Evolutionary conservation across 1,140 invertebrate genomes (phyloP), one percentile per base, ranked within the genome.

Genomic region (Lasioglossum albipes): DNA sequence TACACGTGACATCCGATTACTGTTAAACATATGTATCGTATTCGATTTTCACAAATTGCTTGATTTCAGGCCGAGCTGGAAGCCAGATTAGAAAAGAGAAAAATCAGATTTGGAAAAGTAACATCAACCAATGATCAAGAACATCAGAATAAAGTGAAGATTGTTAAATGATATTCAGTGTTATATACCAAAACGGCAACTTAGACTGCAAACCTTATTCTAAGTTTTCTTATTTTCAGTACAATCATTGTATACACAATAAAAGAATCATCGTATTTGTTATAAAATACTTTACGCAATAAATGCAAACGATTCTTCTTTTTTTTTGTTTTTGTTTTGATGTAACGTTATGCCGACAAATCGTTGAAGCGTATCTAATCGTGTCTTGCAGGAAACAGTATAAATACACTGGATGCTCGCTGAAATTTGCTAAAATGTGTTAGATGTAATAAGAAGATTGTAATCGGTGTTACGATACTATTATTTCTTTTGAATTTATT

Each of bases 71-170:
- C 90, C 79, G 95, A 95, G 88, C 93, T 94, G 22, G 94, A 95
- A 84, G 96, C 96, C 79, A 95, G 94, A 88, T 91, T 96, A 89
- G 95, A 96, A 67, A 96, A 96, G 89, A 94, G 96, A 49, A 96
- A 96, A 91, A 95, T 94, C 59, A 94, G 96, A 85, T 97, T 97
- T 91, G 95, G 95, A 16, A 91, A 91, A 79, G 92, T 91, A 6
- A 88, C 91, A 67, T 76, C 90, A 10, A 41, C 86, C 42, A 89
- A 90, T 59, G 89, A 89, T 7, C 91, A 90, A 89, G 85, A 89
- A 81, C 89, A 90, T 75, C 80, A 87, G n/a, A 93, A 90, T 75
- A 93, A 93, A 90, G 84, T 92, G 45, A 93, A 93, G 83, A 91
- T 93, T 79, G 91, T 93, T 62, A 93, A 93, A 93, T 93, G 92